Conservation (phyloP, 2,888 invertebrate species). For the Apamea monoglypha region DNA sequence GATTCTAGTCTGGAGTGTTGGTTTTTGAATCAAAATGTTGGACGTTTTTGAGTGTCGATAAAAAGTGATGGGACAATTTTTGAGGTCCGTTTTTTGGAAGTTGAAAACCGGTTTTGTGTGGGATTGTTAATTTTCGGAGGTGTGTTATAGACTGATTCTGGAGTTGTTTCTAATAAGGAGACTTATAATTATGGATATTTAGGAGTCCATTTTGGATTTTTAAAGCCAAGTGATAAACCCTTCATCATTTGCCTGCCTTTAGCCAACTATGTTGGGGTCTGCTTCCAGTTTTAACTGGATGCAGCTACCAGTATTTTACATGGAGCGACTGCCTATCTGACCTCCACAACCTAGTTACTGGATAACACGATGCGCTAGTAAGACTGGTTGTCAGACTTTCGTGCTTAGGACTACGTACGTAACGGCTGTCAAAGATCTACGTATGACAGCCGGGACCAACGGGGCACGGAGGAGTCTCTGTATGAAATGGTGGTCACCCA, state of each 20-base stretch:
- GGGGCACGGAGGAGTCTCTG: not conserved
- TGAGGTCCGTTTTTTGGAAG: conserved; percentile 1
- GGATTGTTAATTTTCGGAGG: not conserved
- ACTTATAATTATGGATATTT: not conserved
- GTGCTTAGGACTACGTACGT: not conserved
- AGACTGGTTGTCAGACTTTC: not conserved
- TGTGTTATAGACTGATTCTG: conserved; percentile 27
- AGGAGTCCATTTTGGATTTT: conserved; percentile 19
- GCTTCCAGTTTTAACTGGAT: not conserved
- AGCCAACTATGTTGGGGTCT: not conserved
- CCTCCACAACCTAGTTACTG: not conserved
- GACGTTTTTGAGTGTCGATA: conserved; percentile 15
- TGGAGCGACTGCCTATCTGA: not conserved
- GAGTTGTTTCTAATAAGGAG: conserved; percentile 4
- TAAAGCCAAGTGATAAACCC: not conserved
- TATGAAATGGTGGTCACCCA: not conserved
- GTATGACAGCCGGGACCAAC: not conserved
- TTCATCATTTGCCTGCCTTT: not conserved
- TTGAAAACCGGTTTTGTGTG: conserved; percentile 14
- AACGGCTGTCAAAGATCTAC: not conserved
- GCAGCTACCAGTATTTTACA: conserved; percentile 2
- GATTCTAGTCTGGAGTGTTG: not conserved
- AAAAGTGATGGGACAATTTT: conserved; percentile 11
- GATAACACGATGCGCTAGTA: not conserved
- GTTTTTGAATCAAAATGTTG: conserved; percentile 3